Percentiles rank a stretch among this genome's conserved stretches.
Evolutionary conservation across 2,113 vertebrate genomes (phyloP).

Genomic region (Muntiacus muntjak): DNA sequence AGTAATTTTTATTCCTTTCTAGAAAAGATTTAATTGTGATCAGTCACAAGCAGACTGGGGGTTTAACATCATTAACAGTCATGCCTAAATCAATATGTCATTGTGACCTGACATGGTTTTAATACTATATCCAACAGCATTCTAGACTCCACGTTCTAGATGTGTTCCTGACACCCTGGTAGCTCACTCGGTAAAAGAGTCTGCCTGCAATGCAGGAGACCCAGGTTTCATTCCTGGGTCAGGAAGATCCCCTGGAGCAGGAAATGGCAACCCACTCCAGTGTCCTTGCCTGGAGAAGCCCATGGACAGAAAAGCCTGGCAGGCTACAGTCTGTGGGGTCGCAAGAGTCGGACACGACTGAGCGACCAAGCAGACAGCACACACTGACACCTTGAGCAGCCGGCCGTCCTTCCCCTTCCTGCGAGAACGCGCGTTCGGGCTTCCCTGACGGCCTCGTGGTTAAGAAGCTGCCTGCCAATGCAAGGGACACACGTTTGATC

Average conservation of each 20-base stretch:
- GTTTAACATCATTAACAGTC: not conserved
- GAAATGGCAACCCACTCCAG: not conserved
- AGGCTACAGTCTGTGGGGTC: not conserved
- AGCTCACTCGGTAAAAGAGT: not conserved
- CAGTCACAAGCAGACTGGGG: not conserved
- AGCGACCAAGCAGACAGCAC: not conserved
- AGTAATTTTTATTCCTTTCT: not conserved
- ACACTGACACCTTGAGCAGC: not conserved
- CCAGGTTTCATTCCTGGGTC: not conserved
- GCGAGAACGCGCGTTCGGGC: not conserved
- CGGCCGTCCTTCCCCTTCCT: not conserved
- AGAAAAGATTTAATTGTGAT: not conserved
- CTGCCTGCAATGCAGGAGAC: not conserved
- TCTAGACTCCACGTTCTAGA: not conserved
- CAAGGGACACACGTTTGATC: not conserved
- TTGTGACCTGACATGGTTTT: not conserved
- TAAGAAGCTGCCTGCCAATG: not conserved
- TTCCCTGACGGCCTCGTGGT: not conserved
- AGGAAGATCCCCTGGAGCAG: not conserved
- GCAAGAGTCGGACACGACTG: accelerated
- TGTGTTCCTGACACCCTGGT: not conserved
- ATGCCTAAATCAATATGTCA: not conserved
- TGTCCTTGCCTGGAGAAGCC: not conserved
- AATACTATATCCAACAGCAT: not conserved
- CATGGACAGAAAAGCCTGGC: not conserved